These are phyloP conservation scores for Luscinia luscinia DNA, from an alignment of 2,797 vertebrate genomes.

Conservation along the genomic window DNA sequence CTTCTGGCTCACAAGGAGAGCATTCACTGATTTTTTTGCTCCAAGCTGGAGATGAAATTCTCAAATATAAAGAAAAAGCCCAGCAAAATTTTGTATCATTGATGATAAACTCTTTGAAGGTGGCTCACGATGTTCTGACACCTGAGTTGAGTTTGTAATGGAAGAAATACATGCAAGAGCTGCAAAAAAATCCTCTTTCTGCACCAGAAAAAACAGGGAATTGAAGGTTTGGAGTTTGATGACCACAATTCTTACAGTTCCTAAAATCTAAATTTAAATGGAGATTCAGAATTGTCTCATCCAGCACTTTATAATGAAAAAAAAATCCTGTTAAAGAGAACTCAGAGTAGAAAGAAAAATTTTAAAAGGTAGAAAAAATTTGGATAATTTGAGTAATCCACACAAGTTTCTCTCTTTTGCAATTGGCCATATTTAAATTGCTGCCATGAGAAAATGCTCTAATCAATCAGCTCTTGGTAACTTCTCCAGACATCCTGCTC, in stretches of 20 bases:
- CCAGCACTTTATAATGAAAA: neutral
- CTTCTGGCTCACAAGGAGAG: neutral
- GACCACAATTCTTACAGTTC: neutral
- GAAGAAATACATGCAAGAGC: neutral
- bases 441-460: neutral
- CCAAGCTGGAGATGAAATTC: neutral
- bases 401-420: neutral
- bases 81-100: neutral
- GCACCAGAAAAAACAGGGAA: neutral
- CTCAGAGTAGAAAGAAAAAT: neutral
- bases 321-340: neutral
- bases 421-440: neutral
- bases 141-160: neutral
- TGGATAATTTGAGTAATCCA: neutral
- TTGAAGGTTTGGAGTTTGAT: neutral
- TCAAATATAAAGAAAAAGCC: neutral
- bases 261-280: neutral
- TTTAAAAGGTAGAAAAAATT: neutral
- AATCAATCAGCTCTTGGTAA: neutral
- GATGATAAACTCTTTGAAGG: neutral
- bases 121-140: neutral
- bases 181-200: neutral
- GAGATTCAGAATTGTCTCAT: neutral
- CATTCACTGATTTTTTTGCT: neutral
- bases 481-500: neutral